Base-by-base conservation (phyloP, 2,888 invertebrate species). In the Drosophila kanekoi region DNA sequence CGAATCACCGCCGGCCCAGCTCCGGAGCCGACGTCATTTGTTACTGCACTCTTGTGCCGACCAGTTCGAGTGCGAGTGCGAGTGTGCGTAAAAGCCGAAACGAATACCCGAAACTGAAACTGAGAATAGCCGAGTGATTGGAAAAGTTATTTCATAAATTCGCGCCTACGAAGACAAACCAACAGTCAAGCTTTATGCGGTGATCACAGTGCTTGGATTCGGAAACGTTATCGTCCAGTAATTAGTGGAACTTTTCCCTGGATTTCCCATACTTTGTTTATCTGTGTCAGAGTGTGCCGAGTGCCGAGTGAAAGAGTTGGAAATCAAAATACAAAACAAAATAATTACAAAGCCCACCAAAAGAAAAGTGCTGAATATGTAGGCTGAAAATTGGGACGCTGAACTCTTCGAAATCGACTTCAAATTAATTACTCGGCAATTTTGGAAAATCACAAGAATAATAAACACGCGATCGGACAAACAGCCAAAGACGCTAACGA, bases 381-480 rank as follows among this genome's bases (percentile, higher is more conserved):
- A 69, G 63, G 68, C 76, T 52, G 77, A 67, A 32, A 84, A 82
- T 57, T 82, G 86, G 74, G 40, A 77, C 83, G 70, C 64, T 77
- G 79, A 77, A 67, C 70, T 61, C 64, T 38, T 38, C 33, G 20
- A 49, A 49, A 18, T 35, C 41, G n/a, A 62, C 43, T 13, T 48
- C 57, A 60, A 77, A 77, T 71, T 73, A 82, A 84, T 84, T 87
- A 84, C 88, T 82, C 86, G 86, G 53, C 83, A 85, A 63, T 69
- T 69, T 49, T 67, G 66, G 41, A 52, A 72, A 76, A 69, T 59
- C 69, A 72, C 65, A 74, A 76, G 65, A 85, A 81, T 62, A 85
- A 77, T 57, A 81, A 84, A 68, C 67, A 78, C 73, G 65, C 66
- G 23, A 63, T 61, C 33, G 65, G 44, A 65, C 63, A 64, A 51